phyloP scores from a whole-genome alignment of 2,113 vertebrate species.

The Conger conger region DNA sequence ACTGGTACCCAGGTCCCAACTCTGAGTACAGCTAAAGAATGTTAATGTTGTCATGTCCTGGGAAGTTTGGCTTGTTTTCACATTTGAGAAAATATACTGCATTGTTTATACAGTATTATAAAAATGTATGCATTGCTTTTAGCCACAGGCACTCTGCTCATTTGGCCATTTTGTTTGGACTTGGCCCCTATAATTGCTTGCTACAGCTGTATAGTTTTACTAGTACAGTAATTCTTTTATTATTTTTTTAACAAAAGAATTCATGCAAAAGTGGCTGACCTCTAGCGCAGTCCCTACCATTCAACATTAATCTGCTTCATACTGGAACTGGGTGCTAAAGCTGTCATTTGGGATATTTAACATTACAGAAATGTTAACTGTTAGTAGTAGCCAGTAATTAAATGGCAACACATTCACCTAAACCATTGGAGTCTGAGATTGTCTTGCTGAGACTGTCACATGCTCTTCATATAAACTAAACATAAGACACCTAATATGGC shows the following conservation, averaged over 20 bases:
- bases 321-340: not conserved
- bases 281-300: not conserved
- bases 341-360: not conserved
- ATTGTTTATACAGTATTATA: too few relatives aligned
- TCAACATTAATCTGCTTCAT: not conserved
- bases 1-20: too few relatives aligned
- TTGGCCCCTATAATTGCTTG: too few relatives aligned
- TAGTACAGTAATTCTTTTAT: not conserved
- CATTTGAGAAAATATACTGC: too few relatives aligned
- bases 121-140: not conserved
- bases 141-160: not conserved
- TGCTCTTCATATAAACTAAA: not conserved
- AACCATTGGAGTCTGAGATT: too few relatives aligned
- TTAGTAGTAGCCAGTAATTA: not conserved
- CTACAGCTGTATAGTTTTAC: too few relatives aligned
- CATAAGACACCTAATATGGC: not conserved
- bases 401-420: not conserved
- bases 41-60: too few relatives aligned
- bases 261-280: not conserved
- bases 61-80: too few relatives aligned
- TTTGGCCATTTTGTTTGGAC: too few relatives aligned
- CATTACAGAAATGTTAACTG: not conserved
- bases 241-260: not conserved
- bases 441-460: not conserved
- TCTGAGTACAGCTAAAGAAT: too few relatives aligned